Percentiles rank a stretch among this genome's conserved stretches.
Conservation (phyloP, 2,888 invertebrate species). For the Tanytarsus gracilentus region DNA sequence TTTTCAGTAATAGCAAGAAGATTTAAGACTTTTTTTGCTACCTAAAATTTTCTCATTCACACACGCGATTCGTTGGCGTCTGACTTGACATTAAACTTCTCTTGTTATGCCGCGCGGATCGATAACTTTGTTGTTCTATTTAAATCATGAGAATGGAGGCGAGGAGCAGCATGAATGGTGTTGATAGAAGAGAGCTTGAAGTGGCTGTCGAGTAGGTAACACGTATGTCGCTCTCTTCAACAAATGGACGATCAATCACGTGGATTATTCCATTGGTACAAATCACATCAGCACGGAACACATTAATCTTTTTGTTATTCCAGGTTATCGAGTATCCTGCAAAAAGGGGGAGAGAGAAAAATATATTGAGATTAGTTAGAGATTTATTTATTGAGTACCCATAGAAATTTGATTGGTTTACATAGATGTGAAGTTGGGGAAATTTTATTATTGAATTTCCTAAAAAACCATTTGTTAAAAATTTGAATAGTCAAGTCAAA, state of each 20-base stretch:
- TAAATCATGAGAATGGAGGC: too few relatives aligned
- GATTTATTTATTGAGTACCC: too few relatives aligned
- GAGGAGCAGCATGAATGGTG: conserved; percentile 7
- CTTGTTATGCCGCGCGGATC: neutral
- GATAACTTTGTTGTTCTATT: neutral
- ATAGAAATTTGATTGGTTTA: too few relatives aligned
- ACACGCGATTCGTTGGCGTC: too few relatives aligned
- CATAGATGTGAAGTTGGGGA: too few relatives aligned
- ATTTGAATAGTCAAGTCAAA: too few relatives aligned
- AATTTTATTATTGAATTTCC: too few relatives aligned
- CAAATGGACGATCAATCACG: conserved; percentile 80
- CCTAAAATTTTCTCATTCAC: too few relatives aligned
- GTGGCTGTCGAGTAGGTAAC: conserved; percentile 47
- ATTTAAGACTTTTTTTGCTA: too few relatives aligned
- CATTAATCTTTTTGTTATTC: conserved; percentile 74
- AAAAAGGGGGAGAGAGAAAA: conserved; percentile 35
- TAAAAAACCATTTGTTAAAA: too few relatives aligned
- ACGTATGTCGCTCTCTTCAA: conserved; percentile 72
- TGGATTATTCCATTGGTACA: conserved; percentile 95
- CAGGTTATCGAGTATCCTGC: conserved; percentile 76
- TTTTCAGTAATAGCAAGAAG: too few relatives aligned
- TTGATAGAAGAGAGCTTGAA: neutral
- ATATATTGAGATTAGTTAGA: too few relatives aligned
- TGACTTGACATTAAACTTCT: neutral
- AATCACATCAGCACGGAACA: conserved; percentile 84